These are phyloP conservation scores for Calephelis perditalis DNA, from an alignment of 2,888 invertebrate species.

Conservation along the genomic window DNA sequence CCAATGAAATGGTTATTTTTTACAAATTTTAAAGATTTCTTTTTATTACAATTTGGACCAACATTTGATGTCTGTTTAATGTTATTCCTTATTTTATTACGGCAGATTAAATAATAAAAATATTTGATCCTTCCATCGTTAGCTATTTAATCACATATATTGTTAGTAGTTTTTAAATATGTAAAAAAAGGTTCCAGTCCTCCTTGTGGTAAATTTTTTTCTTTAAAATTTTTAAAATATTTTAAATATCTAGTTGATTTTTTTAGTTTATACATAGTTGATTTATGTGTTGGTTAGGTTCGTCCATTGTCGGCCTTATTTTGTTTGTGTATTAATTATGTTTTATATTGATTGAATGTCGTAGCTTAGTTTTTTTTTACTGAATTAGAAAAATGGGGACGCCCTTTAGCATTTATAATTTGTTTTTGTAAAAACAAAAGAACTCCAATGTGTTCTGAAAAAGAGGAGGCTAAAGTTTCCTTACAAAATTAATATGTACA, in stretches of 20 bases:
- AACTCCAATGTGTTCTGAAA: neutral
- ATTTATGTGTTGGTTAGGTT: constrained; percentile 8
- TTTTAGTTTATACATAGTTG: constrained; percentile 6
- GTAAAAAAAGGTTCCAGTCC: too few relatives aligned
- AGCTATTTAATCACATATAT: too few relatives aligned
- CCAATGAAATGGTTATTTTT: constrained; percentile 17
- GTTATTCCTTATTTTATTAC: too few relatives aligned
- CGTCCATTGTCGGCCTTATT: constrained; percentile 14
- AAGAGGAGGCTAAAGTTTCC: neutral
- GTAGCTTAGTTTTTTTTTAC: neutral
- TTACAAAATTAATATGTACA: too few relatives aligned
- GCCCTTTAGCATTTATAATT: neutral
- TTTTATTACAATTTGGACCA: too few relatives aligned
- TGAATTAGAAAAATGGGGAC: neutral
- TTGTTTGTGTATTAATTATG: neutral
- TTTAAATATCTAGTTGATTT: neutral
- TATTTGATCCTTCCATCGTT: too few relatives aligned
- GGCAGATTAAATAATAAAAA: too few relatives aligned
- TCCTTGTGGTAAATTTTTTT: too few relatives aligned
- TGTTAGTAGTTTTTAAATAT: too few relatives aligned
- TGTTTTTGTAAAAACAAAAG: neutral
- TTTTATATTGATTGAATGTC: neutral
- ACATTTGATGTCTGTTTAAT: too few relatives aligned
- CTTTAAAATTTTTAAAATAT: too few relatives aligned
- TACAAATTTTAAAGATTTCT: neutral